Base-by-base conservation (phyloP, 92 coral and sea anemone genomes). In the Phenganax subtilis region DNA sequence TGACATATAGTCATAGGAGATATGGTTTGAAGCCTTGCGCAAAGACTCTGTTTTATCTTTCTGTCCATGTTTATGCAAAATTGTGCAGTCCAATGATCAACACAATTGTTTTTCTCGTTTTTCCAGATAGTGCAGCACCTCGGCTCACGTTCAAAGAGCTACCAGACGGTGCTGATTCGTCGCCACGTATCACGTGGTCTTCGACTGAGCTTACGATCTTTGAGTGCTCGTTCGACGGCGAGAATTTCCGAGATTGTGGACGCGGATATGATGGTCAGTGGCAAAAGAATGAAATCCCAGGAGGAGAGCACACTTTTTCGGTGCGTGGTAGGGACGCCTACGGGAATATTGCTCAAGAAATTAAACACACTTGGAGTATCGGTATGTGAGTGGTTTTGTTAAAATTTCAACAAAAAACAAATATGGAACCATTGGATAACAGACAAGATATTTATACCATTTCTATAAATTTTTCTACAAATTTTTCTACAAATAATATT, bases 281-380 rank as follows among this genome's bases (percentile, higher is more conserved):
- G 73, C 73, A 44, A 20, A 68, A 68, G 47, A 44, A 20, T 6
- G 25, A 61, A 17, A 16, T 79, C 58, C 74, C 74, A 2, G 74
- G 56, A 9, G 83, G 83, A 55, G 51, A 52, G 20, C 83, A 79
- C 83, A 79, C 73, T 0, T 79, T 79, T 44, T 79, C 68, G 0
- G 56, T 79, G 9, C 51, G 16, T 3, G 72, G 58, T 9, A 55
- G 27, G 55, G 83, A 79, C 65, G 54, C 69, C 3, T 63, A 16
- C 29, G 83, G 74, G 12, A 79, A 79, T 54, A 30, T 3, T 37
- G 83, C 73, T 44, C 59, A 9, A 16, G 44, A 31, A 0, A 54
- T 17, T 1, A 53, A 79, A 25, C 83, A 79, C 74, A 64, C 74
- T 9, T 79, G 83, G 83, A 51, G 57, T 30, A 52, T 54, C 51